Percentiles rank a stretch among this genome's conserved stretches.
Evolutionary conservation across 2,797 vertebrate genomes (phyloP).

Genomic region (Chiloscyllium punctatum): DNA sequence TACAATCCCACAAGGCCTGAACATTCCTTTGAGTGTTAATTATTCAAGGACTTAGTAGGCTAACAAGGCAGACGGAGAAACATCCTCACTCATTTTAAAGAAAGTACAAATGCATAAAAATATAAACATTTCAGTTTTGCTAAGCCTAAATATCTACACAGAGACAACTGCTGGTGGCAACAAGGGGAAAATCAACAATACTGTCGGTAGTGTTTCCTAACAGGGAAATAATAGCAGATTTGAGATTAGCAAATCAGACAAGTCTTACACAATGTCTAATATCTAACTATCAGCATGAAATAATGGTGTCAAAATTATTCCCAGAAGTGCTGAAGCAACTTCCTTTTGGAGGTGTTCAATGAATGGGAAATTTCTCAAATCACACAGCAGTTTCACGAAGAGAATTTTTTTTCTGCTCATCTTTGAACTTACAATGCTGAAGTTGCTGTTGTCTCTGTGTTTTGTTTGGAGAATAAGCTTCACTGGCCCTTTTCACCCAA

Average conservation of each 20-base stretch:
- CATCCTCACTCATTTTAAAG: neutral
- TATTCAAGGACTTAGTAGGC: neutral
- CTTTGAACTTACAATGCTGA: neutral
- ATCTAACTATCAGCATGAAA: neutral
- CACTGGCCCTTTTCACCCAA: neutral
- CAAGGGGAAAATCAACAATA: neutral
- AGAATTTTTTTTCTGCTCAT: neutral
- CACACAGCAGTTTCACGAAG: constrained; percentile 17
- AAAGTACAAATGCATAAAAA: neutral
- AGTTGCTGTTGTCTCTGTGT: neutral
- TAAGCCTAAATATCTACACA: constrained; percentile 9
- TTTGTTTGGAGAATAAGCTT: neutral
- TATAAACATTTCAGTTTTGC: neutral
- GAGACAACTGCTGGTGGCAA: constrained; percentile 5
- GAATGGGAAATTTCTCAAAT: neutral
- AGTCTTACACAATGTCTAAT: neutral
- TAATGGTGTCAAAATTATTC: neutral
- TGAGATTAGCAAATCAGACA: neutral
- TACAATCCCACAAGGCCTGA: neutral
- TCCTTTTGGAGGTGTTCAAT: neutral
- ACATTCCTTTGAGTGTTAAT: neutral
- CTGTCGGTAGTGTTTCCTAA: neutral
- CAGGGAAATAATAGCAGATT: neutral
- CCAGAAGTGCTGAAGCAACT: neutral
- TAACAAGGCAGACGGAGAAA: constrained; percentile 16